Percentiles rank a stretch among this genome's conserved stretches.
Conservation (phyloP, 1,140 invertebrate species). For the Cyclargus thomasi region DNA sequence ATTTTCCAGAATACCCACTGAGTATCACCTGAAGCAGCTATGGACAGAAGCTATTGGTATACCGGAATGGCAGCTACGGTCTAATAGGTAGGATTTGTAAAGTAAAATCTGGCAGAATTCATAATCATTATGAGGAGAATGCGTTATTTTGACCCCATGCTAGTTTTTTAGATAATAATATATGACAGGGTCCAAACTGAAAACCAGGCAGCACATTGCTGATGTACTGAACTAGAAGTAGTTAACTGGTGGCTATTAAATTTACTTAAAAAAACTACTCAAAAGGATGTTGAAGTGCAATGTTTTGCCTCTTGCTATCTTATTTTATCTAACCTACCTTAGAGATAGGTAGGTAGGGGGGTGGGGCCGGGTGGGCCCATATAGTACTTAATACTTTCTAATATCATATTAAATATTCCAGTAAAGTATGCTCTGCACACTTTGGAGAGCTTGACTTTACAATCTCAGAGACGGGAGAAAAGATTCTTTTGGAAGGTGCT, state of each 20-base stretch:
- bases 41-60: constrained; percentile 8
- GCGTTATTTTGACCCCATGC: no score
- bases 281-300: no score
- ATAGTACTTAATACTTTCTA: neutral
- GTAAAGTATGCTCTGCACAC: constrained; percentile 16
- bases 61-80: neutral
- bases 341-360: no score
- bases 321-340: no score
- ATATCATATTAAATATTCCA: neutral
- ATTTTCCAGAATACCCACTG: neutral
- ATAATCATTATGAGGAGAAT: neutral
- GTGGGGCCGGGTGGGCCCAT: no score
- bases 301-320: no score
- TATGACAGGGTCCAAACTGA: no score
- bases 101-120: neutral
- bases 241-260: no score
- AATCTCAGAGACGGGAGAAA: constrained; percentile 6
- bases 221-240: no score
- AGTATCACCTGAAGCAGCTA: neutral
- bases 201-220: no score
- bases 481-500: constrained; percentile 8
- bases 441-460: constrained; percentile 8
- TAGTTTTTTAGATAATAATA: no score
- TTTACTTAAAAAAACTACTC: no score
- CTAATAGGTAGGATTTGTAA: neutral